phyloP scores from a whole-genome alignment of 1,140 invertebrate genomes.

The Monochamus saltuarius region DNA sequence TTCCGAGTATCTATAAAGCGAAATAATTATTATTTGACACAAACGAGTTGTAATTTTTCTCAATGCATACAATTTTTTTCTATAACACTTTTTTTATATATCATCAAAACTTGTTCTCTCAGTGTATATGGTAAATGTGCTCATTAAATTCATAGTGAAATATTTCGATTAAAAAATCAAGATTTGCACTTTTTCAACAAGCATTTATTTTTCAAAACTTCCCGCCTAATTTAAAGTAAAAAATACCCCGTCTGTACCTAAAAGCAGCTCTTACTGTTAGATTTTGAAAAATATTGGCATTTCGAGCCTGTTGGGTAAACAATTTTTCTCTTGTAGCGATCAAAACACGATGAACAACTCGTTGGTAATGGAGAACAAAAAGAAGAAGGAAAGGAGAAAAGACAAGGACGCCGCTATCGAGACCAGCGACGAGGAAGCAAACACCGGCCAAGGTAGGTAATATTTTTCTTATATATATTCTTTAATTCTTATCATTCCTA shows the following conservation, averaged over 20 bases:
- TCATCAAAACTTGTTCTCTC: neutral
- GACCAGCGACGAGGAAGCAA: slow-evolving; percentile 54
- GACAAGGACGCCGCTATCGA: slow-evolving; percentile 53
- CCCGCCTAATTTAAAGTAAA: too few species aligned
- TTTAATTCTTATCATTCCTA: too few species aligned
- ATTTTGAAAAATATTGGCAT: neutral
- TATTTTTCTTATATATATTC: neutral
- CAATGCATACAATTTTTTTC: too few species aligned
- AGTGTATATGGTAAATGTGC: neutral
- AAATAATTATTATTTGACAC: too few species aligned
- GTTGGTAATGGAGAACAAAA: slow-evolving; percentile 48
- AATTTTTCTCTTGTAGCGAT: slow-evolving; percentile 41
- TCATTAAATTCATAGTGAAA: neutral
- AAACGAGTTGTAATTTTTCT: too few species aligned
- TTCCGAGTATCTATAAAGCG: too few species aligned
- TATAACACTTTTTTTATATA: too few species aligned
- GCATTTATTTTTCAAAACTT: neutral
- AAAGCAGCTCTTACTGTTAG: neutral
- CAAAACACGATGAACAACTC: slow-evolving; percentile 30
- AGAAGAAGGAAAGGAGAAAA: slow-evolving; percentile 56
- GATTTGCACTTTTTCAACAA: neutral
- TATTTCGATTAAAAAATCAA: too few species aligned
- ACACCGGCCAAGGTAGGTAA: slow-evolving; percentile 52
- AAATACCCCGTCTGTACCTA: too few species aligned
- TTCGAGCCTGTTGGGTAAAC: neutral